Percentiles rank a stretch among this genome's conserved stretches.
Evolutionary conservation across 2,113 vertebrate genomes (phyloP).

Genomic region (Vireo altiloquus): DNA sequence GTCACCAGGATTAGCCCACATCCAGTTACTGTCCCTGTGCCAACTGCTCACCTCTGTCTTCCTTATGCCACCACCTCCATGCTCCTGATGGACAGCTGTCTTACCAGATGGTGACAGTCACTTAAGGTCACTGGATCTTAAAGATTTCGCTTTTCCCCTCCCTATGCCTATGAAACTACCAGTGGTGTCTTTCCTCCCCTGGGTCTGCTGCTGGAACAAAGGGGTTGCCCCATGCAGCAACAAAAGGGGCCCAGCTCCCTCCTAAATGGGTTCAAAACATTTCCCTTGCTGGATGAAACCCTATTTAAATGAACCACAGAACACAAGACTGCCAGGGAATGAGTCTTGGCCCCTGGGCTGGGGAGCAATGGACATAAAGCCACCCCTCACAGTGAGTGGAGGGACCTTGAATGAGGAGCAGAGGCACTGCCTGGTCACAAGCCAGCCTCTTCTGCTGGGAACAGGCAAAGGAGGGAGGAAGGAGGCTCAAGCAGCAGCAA

Average conservation of each 20-base stretch:
- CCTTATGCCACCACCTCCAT: not conserved
- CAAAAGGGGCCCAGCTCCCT: fast-evolving
- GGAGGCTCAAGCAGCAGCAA: not conserved
- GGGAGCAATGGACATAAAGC: fast-evolving
- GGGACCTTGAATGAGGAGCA: fast-evolving
- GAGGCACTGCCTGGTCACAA: not conserved
- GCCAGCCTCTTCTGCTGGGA: not conserved
- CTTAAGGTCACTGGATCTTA: not conserved
- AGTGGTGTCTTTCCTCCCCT: not conserved
- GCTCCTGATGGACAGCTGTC: not conserved
- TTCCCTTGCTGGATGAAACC: not conserved
- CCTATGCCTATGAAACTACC: not conserved
- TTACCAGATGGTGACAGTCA: not conserved
- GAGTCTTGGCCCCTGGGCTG: not conserved
- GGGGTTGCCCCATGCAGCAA: fast-evolving
- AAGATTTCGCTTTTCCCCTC: not conserved
- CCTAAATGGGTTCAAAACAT: not conserved
- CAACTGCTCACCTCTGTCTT: not conserved
- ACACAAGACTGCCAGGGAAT: not conserved
- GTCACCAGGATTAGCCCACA: not conserved
- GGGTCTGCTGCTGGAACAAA: not conserved
- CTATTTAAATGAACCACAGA: not conserved
- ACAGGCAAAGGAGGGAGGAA: not conserved
- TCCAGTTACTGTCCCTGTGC: not conserved
- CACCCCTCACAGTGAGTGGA: not conserved